Base-by-base conservation (phyloP, 2,113 vertebrate species). In the Nanorana parkeri region DNA sequence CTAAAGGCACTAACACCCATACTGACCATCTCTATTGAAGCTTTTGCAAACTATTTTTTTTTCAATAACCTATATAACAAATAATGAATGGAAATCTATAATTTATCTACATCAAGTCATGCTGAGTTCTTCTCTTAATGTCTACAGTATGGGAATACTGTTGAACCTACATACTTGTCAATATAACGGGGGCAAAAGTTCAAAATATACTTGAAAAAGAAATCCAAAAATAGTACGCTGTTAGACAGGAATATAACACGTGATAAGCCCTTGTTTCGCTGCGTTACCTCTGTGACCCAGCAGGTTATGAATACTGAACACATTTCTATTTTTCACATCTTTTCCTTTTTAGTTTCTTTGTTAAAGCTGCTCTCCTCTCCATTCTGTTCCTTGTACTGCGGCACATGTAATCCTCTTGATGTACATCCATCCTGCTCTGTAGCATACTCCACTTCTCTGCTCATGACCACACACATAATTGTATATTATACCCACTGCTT, bases 301-400 rank as follows among this genome's bases (percentile, higher is more conserved):
- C 54, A 74, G 54, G 52, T 41, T 75, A 61, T 75, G 36, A 61
- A 21, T 75, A 20, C 26, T 75, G 28, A n/a, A 23, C 26, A 29
- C 19, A n/a, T 54, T 73, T 73, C 52, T 15, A 6, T 72, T n/a
- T 72, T 36, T 36, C 8, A 36, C 32, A 36, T 3, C 32, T 36
- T 36, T 73, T 75, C 15, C 11, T 26, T 41, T 6, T 41, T 41
- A 41, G 60, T 63, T 75, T 26, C 26, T 47, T 28, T 58, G n/a
- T 79, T 79, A 79, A 79, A 68, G 64, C 65, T 79, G 52, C 77
- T 65, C 52, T 68, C 28, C 65, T 36, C 26, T 56, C n/a, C 52
- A 68, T 19, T 28, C n/a, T 79, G n/a, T 19, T 68, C 64, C 47
- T 52, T 58, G 52, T 32, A 17, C 68, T 55, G 47, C 77, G 20